phyloP scores from a whole-genome alignment of 1,140 invertebrate species.

The Capitella teleta region DNA sequence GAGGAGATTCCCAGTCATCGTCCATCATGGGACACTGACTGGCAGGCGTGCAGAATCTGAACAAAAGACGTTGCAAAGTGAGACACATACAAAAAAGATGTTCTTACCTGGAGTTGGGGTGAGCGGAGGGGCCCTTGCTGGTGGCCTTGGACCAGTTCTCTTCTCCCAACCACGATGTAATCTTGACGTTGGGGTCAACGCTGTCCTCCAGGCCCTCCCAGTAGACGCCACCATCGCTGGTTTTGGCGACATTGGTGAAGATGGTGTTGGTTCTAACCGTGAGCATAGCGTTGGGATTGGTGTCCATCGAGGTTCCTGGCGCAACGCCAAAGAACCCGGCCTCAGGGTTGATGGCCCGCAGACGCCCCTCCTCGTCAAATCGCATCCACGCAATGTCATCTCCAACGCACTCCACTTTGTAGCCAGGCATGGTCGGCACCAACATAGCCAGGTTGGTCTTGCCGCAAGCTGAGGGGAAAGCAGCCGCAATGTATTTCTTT shows the following conservation, averaged over 20 bases:
- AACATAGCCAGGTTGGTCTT: conserved; percentile 99
- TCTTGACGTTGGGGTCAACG: conserved; percentile 51
- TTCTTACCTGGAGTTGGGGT: conserved; percentile 36
- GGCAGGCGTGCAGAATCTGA: conserved; percentile 84
- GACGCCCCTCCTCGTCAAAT: conserved; percentile 76
- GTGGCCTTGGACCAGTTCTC: conserved; percentile 45
- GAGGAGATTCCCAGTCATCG: conserved; percentile 58
- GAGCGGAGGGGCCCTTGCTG: conserved; percentile 32
- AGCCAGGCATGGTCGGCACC: conserved; percentile 81
- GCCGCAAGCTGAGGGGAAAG: conserved; percentile 95
- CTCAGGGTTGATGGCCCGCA: conserved; percentile 97
- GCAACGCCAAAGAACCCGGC: conserved; percentile 99
- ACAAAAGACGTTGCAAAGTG: background rate
- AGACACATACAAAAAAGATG: background rate
- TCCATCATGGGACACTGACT: conserved; percentile 90
- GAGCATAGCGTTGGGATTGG: conserved; percentile 95
- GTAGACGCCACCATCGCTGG: conserved; percentile 66
- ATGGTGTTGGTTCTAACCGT: conserved; percentile 87
- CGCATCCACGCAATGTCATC: conserved; percentile 66
- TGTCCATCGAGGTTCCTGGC: conserved; percentile 80
- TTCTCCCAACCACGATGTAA: conserved; percentile 36
- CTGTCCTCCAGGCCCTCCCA: conserved; percentile 91
- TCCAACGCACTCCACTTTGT: conserved; percentile 57
- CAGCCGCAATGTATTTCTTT: conserved; percentile 88
- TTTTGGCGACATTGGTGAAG: conserved; percentile 96